Evolutionary conservation across 1,140 invertebrate species (phyloP).

Genomic region (Cylas formicarius): DNA sequence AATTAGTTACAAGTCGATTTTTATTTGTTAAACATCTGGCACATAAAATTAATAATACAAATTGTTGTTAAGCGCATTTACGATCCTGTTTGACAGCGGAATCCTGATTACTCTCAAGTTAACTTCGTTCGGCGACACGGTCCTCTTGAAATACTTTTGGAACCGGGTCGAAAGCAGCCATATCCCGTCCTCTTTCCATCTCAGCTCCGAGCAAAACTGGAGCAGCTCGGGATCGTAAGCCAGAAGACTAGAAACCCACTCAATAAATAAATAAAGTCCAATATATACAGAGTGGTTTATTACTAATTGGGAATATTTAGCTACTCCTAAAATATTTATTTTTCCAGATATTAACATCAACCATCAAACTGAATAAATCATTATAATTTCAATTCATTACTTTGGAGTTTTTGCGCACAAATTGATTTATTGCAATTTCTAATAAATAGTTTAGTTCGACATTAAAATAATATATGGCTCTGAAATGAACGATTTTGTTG

Average conservation of each 20-base stretch:
- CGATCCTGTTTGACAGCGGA: background rate
- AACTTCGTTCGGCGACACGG: slow-evolving; percentile 49
- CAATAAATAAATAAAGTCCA: background rate
- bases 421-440: too few relatives aligned
- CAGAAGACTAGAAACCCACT: slow-evolving; percentile 50
- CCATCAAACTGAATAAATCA: too few relatives aligned
- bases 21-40: too few relatives aligned
- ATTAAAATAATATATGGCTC: too few relatives aligned
- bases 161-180: slow-evolving; percentile 66
- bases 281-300: background rate
- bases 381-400: too few relatives aligned
- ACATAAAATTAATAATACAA: too few relatives aligned
- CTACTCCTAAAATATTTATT: background rate
- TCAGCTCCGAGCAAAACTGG: slow-evolving; percentile 68
- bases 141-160: slow-evolving; percentile 66
- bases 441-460: too few relatives aligned
- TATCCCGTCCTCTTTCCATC: slow-evolving; percentile 58
- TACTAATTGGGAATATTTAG: background rate
- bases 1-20: too few relatives aligned
- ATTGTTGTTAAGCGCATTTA: slow-evolving; percentile 17
- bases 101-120: slow-evolving; percentile 54
- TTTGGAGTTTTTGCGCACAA: too few relatives aligned
- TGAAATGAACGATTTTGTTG: too few relatives aligned
- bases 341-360: too few relatives aligned
- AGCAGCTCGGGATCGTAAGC: slow-evolving; percentile 60